A percentile compares a stretch with the other conserved stretches of the same genome.
These are phyloP conservation scores for Drosophila insularis DNA, from an alignment of 1,140 invertebrate genomes.

Conservation along the genomic window DNA sequence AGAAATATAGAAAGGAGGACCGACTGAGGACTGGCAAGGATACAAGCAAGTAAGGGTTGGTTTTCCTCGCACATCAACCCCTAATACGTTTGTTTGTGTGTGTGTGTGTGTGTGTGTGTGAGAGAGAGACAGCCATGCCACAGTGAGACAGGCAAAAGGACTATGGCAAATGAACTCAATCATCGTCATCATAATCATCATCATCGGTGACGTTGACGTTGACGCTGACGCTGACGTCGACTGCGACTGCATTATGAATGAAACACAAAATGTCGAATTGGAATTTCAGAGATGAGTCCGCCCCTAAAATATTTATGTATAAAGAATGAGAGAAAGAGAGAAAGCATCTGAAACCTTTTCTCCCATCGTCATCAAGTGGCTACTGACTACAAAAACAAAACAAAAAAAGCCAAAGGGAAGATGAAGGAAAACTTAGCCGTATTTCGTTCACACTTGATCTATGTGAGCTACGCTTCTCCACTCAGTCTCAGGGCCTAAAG, in stretches of 20 bases:
- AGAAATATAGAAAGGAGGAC: constrained; percentile 73
- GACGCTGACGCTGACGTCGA: constrained; percentile 50
- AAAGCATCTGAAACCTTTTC: constrained; percentile 6
- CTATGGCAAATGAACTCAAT: constrained; percentile 53
- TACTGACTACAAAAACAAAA: constrained; percentile 28
- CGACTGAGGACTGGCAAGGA: neutral
- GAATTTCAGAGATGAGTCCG: constrained; percentile 61
- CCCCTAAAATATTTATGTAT: constrained; percentile 64
- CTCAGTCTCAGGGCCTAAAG: neutral
- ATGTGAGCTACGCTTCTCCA: constrained; percentile 15
- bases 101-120: too few relatives aligned
- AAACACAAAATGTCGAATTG: constrained; percentile 81
- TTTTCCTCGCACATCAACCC: constrained; percentile 54
- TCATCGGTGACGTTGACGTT: constrained; percentile 36
- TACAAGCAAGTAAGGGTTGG: constrained; percentile 43
- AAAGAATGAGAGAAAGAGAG: constrained; percentile 4
- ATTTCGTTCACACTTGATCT: constrained; percentile 76
- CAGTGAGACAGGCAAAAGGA: constrained; percentile 60
- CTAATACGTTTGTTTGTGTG: constrained; percentile 19
- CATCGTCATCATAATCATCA: constrained; percentile 25
- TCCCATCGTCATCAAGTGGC: constrained; percentile 24
- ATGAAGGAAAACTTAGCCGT: constrained; percentile 59
- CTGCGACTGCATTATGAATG: constrained; percentile 65
- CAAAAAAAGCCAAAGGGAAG: constrained; percentile 25
- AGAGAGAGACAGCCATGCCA: constrained; percentile 11